These are phyloP conservation scores for Halcyon smyrnensis DNA, from an alignment of 2,797 vertebrate species.

Conservation along the genomic window DNA sequence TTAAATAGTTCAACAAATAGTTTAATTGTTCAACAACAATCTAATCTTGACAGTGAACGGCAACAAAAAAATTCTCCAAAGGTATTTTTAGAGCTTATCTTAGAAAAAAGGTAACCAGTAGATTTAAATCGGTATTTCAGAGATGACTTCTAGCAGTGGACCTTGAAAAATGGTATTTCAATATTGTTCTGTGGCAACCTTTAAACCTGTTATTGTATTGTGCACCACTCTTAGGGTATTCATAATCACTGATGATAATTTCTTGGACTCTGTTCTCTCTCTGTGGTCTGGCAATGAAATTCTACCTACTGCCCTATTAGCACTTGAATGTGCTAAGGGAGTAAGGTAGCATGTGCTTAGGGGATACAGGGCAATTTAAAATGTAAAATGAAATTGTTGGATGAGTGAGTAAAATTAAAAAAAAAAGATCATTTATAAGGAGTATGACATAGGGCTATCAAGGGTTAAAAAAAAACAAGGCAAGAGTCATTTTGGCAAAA, in stretches of 20 bases:
- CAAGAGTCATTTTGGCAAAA: background rate
- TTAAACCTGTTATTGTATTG: background rate
- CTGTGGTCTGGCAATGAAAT: background rate
- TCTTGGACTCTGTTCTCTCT: background rate
- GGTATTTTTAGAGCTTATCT: background rate
- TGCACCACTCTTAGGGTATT: background rate
- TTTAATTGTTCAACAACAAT: background rate
- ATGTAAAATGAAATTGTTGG: background rate
- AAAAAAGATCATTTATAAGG: background rate
- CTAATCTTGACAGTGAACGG: background rate
- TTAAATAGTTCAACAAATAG: background rate
- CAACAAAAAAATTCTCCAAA: background rate
- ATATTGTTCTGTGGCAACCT: background rate
- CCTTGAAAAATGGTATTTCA: background rate
- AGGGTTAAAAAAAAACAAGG: too few relatives aligned
- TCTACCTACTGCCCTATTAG: background rate
- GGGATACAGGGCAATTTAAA: background rate
- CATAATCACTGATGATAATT: background rate
- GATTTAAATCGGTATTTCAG: background rate
- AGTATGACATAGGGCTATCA: background rate
- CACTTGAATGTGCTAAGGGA: background rate
- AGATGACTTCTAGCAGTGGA: background rate
- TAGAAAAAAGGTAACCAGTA: background rate
- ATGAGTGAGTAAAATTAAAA: background rate
- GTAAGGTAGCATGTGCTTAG: background rate